phyloP scores from a whole-genome alignment of 2,888 invertebrate species.

The Arrhopalites spinosus region DNA sequence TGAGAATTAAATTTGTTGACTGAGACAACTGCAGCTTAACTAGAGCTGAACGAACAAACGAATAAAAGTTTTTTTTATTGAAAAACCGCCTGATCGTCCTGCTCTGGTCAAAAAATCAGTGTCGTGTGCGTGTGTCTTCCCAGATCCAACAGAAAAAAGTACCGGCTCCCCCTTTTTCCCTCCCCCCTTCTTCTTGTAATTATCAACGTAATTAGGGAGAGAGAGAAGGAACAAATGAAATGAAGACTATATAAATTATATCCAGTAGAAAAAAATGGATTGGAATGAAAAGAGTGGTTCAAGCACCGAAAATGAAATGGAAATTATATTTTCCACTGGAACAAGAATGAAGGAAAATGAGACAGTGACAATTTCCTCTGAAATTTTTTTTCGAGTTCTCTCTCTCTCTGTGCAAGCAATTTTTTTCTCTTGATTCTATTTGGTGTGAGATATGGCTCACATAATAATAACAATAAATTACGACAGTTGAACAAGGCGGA shows the following conservation, averaged over 20 bases:
- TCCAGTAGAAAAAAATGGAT: background rate
- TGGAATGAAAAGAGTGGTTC: conserved; percentile 16
- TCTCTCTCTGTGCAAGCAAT: conserved; percentile 1
- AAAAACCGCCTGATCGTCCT: conserved; percentile 49
- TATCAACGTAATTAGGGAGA: background rate
- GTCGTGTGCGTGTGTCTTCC: conserved; percentile 9
- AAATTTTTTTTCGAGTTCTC: conserved; percentile 1
- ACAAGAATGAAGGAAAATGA: conserved; percentile 9
- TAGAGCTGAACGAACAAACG: conserved; percentile 57
- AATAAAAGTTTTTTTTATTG: conserved; percentile 14
- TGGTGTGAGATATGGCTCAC: conserved; percentile 16
- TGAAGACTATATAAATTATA: background rate
- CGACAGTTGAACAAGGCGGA: conserved; percentile 11
- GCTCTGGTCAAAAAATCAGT: conserved; percentile 55
- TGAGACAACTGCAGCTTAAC: conserved; percentile 47
- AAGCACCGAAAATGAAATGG: conserved; percentile 29
- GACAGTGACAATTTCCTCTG: conserved; percentile 17
- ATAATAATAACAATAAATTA: conserved; percentile 32
- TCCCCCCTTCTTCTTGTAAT: no score
- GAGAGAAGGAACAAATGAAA: conserved; percentile 32
- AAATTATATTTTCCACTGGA: conserved; percentile 6
- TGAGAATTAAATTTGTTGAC: conserved; percentile 16
- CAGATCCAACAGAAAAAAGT: background rate
- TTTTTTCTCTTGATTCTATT: background rate
- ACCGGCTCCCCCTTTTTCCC: background rate